Evolutionary conservation across 2,113 vertebrate species (phyloP).

Genomic region (Chlamydotis undulata): DNA sequence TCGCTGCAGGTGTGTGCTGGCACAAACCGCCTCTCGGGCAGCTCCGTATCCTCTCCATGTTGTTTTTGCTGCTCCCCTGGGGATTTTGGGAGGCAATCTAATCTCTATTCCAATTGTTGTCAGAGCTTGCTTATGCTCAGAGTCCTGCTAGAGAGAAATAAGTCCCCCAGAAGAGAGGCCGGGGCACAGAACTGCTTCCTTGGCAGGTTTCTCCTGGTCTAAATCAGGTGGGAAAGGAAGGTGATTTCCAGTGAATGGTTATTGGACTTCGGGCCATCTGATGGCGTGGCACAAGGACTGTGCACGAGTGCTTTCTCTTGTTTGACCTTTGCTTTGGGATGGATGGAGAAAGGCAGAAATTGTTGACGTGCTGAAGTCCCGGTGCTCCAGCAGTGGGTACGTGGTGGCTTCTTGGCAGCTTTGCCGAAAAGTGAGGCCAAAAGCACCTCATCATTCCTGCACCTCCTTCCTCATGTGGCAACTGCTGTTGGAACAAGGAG

Average conservation of each 20-base stretch:
- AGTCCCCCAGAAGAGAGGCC: fast-evolving
- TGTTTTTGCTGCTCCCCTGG: not conserved
- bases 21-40: not conserved
- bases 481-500: not conserved
- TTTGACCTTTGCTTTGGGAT: not conserved
- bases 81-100: not conserved
- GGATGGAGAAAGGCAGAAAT: not conserved
- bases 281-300: fast-evolving
- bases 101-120: not conserved
- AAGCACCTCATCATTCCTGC: not conserved
- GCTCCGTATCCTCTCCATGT: not conserved
- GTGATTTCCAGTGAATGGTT: not conserved
- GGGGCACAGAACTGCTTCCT: not conserved
- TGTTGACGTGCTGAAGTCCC: not conserved
- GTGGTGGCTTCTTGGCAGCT: not conserved
- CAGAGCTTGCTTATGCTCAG: not conserved
- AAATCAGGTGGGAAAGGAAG: not conserved
- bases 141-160: not conserved
- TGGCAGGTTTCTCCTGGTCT: not conserved
- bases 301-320: fast-evolving
- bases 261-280: fast-evolving
- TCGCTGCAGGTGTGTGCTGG: not conserved
- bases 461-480: not conserved
- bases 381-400: fast-evolving
- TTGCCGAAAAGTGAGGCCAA: not conserved